Conservation (phyloP, 2,113 vertebrate genomes). For the Bubo blakistoni region DNA sequence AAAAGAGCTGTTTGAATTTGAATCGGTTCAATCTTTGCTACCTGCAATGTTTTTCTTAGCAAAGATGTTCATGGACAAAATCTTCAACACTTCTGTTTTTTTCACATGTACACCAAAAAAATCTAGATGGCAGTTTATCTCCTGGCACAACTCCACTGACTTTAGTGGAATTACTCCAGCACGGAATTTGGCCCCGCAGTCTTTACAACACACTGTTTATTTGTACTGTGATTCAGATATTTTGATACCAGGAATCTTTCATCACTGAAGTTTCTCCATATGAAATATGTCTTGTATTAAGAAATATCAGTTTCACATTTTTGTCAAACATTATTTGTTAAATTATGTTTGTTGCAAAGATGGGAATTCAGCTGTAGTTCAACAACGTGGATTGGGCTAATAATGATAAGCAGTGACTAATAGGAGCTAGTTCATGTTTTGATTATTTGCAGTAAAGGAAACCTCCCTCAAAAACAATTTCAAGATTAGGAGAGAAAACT, state of each 20-base stretch:
- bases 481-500: constrained; percentile 29
- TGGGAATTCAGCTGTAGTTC: constrained; percentile 52
- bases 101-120: background rate
- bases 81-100: background rate
- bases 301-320: constrained; percentile 70
- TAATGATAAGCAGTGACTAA: constrained; percentile 39
- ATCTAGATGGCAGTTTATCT: constrained; percentile 43
- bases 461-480: constrained; percentile 37
- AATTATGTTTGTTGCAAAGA: constrained; percentile 60
- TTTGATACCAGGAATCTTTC: constrained; percentile 52
- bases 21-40: background rate
- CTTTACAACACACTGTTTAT: constrained; percentile 41
- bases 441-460: constrained; percentile 25
- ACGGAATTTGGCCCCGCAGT: constrained; percentile 33
- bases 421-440: background rate
- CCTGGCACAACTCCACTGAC: constrained; percentile 27
- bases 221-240: constrained; percentile 32
- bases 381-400: constrained; percentile 1
- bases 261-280: constrained; percentile 44
- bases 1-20: background rate
- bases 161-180: constrained; percentile 37
- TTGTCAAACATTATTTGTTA: constrained; percentile 71
- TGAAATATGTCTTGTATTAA: constrained; percentile 70
- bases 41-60: background rate
- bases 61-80: background rate